Evolutionary conservation across 2,797 vertebrate species (phyloP).

Genomic region (Xerus rutilus): DNA sequence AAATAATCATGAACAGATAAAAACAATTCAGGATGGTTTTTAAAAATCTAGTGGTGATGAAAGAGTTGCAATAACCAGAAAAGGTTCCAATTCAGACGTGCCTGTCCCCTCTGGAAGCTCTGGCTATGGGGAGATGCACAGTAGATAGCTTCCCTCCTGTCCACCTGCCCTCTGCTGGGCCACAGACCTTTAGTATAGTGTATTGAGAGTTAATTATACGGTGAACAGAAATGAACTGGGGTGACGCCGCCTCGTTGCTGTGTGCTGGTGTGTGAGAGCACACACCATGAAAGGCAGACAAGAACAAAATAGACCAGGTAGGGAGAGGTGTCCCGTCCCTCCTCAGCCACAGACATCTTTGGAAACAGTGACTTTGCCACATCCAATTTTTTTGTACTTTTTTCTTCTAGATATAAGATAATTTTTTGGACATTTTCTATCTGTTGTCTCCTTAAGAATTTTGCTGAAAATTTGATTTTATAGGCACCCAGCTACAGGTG

Average conservation of each 20-base stretch:
- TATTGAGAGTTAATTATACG: not conserved
- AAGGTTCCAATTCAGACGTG: not conserved
- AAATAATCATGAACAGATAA: not conserved
- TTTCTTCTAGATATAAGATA: not conserved
- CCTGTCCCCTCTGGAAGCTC: not conserved
- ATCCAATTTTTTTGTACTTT: not conserved
- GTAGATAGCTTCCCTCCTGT: not conserved
- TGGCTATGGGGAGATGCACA: not conserved
- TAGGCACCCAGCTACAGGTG: not conserved
- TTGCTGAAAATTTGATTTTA: not conserved
- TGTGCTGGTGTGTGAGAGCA: not conserved
- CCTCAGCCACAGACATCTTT: not conserved
- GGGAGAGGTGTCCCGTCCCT: not conserved
- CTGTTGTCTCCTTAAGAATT: not conserved
- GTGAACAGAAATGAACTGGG: not conserved
- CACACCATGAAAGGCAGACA: not conserved
- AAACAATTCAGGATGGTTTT: not conserved
- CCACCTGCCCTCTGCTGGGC: not conserved
- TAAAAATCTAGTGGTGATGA: not conserved
- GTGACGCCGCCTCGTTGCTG: not conserved
- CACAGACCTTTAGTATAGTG: not conserved
- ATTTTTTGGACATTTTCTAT: not conserved
- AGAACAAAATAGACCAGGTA: too few relatives aligned
- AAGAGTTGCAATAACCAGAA: not conserved
- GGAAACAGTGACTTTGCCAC: not conserved